Conservation (phyloP, 2,113 vertebrate genomes). For the Pseudolaguvia tuberculata region DNA sequence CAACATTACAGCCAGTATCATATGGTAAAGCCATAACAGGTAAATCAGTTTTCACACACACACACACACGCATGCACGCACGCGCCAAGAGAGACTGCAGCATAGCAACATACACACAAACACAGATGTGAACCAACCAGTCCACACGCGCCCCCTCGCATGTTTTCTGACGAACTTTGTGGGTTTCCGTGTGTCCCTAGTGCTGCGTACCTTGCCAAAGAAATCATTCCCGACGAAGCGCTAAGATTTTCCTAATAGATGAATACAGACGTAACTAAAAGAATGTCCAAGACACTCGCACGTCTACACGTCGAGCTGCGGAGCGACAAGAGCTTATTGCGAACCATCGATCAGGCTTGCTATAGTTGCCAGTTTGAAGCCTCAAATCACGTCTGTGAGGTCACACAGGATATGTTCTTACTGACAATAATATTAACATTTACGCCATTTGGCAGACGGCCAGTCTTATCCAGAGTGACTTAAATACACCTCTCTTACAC, state of each 20-base stretch:
- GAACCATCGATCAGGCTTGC: not conserved
- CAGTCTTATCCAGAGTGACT: no score
- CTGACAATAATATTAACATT: not conserved
- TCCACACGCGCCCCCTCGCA: slow-evolving; percentile 16
- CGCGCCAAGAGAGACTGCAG: slow-evolving; percentile 30
- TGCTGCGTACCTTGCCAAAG: slow-evolving; percentile 8
- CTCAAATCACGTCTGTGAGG: not conserved
- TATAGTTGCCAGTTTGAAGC: not conserved
- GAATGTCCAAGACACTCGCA: slow-evolving; percentile 14
- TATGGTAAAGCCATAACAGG: no score
- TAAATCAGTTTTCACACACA: not conserved
- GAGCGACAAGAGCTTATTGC: slow-evolving; percentile 9
- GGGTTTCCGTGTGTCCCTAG: slow-evolving; percentile 35
- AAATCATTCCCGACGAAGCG: slow-evolving; percentile 35
- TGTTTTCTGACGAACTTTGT: slow-evolving; percentile 17
- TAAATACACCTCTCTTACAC: no score
- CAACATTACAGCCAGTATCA: no score
- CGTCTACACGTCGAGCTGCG: not conserved
- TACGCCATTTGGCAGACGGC: no score
- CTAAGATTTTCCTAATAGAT: slow-evolving; percentile 32
- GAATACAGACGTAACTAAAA: slow-evolving; percentile 1
- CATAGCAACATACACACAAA: slow-evolving; percentile 47
- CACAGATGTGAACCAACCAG: slow-evolving; percentile 43
- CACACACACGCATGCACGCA: slow-evolving; percentile 7
- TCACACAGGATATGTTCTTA: not conserved